phyloP scores from a whole-genome alignment of 2,113 vertebrate species.

The Urocitellus parryii region DNA sequence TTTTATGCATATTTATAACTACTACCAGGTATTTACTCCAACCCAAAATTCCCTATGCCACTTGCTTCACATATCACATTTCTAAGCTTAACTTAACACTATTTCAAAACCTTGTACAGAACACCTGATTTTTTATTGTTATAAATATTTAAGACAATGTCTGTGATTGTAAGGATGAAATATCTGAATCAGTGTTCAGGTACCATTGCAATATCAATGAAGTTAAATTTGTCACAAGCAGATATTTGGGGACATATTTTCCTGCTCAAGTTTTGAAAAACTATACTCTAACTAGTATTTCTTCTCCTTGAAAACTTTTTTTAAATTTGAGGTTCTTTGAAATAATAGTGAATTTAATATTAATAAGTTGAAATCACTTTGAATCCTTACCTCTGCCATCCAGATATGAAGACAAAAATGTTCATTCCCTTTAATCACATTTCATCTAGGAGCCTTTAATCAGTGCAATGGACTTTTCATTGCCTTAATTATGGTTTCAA shows the following conservation, averaged over 20 bases:
- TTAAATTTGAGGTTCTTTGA: conserved; percentile 2
- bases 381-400: background rate
- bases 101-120: conserved; percentile 26
- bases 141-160: background rate
- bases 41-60: background rate
- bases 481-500: conserved; percentile 62
- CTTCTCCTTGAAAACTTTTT: background rate
- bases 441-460: background rate
- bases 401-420: background rate
- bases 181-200: background rate
- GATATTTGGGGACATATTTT: background rate
- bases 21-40: background rate
- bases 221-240: conserved; percentile 28
- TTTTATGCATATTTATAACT: background rate
- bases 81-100: background rate
- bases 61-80: background rate
- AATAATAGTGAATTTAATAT: conserved; percentile 41
- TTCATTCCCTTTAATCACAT: background rate
- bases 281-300: background rate
- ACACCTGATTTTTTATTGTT: background rate
- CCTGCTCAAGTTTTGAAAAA: background rate
- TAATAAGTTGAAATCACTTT: conserved; percentile 2
- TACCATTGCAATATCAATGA: background rate
- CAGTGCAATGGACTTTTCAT: conserved; percentile 54
- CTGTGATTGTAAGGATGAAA: background rate